Conservation (phyloP, 2,797 vertebrate genomes). For the Manis javanica region DNA sequence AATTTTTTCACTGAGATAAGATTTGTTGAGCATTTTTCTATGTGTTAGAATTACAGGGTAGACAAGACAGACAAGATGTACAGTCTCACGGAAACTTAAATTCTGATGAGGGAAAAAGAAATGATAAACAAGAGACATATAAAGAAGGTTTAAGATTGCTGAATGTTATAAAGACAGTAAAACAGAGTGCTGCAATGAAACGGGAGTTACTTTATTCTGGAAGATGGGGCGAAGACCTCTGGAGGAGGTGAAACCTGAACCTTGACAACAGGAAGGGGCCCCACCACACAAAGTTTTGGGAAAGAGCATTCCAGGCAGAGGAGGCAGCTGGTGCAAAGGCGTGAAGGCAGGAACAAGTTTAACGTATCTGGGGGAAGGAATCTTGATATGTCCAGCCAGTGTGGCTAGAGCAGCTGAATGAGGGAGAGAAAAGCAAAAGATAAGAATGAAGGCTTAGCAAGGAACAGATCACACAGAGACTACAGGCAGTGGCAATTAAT, state of each 20-base stretch:
- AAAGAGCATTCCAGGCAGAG: slow-evolving; percentile 17
- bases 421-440: not conserved
- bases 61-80: not conserved
- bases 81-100: not conserved
- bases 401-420: not conserved
- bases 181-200: not conserved
- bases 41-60: not conserved
- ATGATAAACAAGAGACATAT: not conserved
- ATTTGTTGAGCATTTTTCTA: not conserved
- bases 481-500: not conserved
- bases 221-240: not conserved
- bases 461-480: not conserved
- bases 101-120: not conserved
- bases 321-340: slow-evolving; percentile 42
- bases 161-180: not conserved
- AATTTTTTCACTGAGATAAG: not conserved
- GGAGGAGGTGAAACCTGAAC: not conserved
- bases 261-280: not conserved
- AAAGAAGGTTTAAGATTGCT: not conserved
- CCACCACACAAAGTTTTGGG: not conserved
- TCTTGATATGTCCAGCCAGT: not conserved
- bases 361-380: not conserved
- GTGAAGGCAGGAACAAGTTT: not conserved
- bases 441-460: not conserved
- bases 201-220: not conserved